phyloP scores from a whole-genome alignment of 1,140 invertebrate genomes.

The Pseudoatta argentina region DNA sequence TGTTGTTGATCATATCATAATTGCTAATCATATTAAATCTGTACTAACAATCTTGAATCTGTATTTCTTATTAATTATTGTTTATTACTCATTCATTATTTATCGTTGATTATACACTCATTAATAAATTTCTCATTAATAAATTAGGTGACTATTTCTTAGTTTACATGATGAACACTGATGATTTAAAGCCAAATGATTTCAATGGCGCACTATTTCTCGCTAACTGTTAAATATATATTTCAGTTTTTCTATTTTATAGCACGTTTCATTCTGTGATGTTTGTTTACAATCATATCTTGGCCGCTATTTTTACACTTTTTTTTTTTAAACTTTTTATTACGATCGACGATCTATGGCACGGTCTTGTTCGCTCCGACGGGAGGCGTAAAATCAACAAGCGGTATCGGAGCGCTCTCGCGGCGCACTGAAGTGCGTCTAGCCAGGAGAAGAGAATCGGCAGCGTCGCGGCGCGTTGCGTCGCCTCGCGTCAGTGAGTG shows the following conservation, averaged over 20 bases:
- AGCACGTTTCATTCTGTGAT: not conserved
- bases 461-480: conserved; percentile 62
- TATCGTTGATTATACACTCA: not conserved
- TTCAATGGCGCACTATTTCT: not conserved
- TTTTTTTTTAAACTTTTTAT: not conserved
- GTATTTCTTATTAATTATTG: not conserved
- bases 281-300: not conserved
- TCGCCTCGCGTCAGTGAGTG: conserved; percentile 77
- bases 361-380: not conserved
- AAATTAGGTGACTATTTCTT: not conserved
- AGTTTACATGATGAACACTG: not conserved
- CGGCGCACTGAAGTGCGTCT: conserved; percentile 80
- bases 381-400: conserved; percentile 61
- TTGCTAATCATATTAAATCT: not conserved
- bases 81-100: not conserved
- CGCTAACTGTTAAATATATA: not conserved
- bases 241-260: not conserved
- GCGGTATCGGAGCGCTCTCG: conserved; percentile 80
- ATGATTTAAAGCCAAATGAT: not conserved
- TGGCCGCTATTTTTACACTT: not conserved
- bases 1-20: not conserved
- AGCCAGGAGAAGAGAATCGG: conserved; percentile 65
- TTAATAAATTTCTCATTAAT: not conserved
- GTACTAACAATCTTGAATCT: not conserved
- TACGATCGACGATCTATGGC: not conserved